phyloP scores from a whole-genome alignment of 2,797 vertebrate genomes.

The Chlorospingus semifuscus region DNA sequence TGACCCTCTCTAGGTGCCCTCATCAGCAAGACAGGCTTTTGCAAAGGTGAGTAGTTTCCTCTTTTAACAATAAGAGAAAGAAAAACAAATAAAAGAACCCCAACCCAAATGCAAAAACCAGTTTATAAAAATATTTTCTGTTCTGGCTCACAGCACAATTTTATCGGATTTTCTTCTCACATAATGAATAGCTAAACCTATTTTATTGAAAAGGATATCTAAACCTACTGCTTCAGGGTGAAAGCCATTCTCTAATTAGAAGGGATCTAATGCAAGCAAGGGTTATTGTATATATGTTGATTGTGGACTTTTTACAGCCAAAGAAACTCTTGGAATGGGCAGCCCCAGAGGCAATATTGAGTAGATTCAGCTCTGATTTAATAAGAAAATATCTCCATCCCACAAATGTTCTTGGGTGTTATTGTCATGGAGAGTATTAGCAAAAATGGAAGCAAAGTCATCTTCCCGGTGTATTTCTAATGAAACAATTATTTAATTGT shows the following conservation, averaged over 20 bases:
- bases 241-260: constrained; percentile 31
- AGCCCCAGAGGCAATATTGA: not conserved
- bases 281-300: not conserved
- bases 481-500: not conserved
- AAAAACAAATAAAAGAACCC: not conserved
- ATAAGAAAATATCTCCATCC: not conserved
- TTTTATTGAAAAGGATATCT: constrained; percentile 31
- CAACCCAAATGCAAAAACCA: not conserved
- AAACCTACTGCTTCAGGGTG: not conserved
- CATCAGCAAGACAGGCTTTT: not conserved
- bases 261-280: not conserved
- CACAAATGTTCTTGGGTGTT: not conserved
- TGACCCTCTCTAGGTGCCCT: not conserved
- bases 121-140: not conserved
- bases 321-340: not conserved
- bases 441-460: constrained; percentile 4
- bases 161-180: constrained; percentile 32
- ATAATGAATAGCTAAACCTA: constrained; percentile 32
- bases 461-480: not conserved
- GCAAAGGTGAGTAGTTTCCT: not conserved
- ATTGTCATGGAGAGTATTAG: not conserved
- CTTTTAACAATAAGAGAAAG: not conserved
- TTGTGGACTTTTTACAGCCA: constrained; percentile 18
- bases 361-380: not conserved
- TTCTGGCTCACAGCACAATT: constrained; percentile 18